These are phyloP conservation scores for Catharus bicknelli DNA, from an alignment of 2,113 vertebrate species.

Conservation along the genomic window DNA sequence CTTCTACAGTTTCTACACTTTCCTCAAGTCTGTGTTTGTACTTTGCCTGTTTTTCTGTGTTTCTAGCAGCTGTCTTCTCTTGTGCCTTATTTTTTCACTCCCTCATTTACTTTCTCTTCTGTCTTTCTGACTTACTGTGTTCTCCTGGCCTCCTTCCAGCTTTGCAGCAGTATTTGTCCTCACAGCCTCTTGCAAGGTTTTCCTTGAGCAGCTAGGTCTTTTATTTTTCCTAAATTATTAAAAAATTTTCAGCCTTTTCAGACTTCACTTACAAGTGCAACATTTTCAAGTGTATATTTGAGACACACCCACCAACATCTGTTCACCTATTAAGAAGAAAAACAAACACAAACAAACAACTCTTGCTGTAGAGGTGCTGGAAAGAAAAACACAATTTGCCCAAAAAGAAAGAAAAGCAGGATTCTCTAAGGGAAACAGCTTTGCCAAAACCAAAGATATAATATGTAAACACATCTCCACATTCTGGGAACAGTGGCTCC, in stretches of 20 bases:
- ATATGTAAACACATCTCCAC: not conserved
- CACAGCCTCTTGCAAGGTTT: not conserved
- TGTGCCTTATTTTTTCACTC: not conserved
- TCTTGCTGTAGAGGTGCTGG: not conserved
- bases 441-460: not conserved
- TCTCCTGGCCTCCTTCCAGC: constrained; percentile 41
- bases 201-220: not conserved
- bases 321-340: not conserved
- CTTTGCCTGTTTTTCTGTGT: not conserved
- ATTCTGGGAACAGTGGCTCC: not conserved
- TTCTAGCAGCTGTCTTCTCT: constrained; percentile 3
- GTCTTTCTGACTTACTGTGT: not conserved
- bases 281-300: not conserved
- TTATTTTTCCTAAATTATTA: not conserved
- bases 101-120: constrained; percentile 15
- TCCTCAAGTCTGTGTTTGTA: constrained; percentile 9
- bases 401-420: not conserved
- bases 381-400: not conserved
- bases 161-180: constrained; percentile 53
- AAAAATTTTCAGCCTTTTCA: not conserved
- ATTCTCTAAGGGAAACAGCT: not conserved
- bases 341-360: not conserved
- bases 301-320: not conserved
- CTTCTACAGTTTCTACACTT: not conserved
- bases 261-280: not conserved